A percentile compares a stretch with the other conserved stretches of the same genome.
phyloP scores from a whole-genome alignment of 2,888 invertebrate genomes.

The Choreutis nemorana region DNA sequence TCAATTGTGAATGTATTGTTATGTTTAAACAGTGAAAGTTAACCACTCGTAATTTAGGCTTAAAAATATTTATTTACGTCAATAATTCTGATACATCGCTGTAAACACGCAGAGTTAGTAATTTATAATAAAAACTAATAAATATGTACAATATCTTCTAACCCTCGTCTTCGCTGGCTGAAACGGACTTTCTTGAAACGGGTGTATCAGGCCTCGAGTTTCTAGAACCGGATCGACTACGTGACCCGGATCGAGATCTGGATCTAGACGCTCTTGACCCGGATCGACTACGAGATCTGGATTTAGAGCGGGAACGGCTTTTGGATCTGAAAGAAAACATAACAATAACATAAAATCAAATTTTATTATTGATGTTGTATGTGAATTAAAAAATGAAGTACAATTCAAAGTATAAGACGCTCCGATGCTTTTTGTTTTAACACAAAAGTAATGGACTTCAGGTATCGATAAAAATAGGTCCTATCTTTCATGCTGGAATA shows the following conservation, averaged over 20 bases:
- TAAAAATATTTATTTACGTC: not conserved
- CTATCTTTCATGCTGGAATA: too few species aligned
- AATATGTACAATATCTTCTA: constrained; percentile 23
- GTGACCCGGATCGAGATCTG: constrained; percentile 34
- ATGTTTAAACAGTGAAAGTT: not conserved
- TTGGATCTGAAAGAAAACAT: constrained; percentile 23
- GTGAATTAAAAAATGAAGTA: too few species aligned
- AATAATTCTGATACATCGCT: not conserved
- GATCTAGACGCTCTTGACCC: constrained; percentile 48
- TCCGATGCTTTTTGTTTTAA: too few species aligned
- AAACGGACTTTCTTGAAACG: constrained; percentile 67
- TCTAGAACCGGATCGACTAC: constrained; percentile 46
- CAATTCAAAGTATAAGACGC: too few species aligned
- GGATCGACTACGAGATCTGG: constrained; percentile 28
- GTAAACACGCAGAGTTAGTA: too few species aligned
- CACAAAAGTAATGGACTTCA: too few species aligned
- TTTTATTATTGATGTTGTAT: not conserved
- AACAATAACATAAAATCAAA: not conserved
- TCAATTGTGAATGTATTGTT: too few species aligned
- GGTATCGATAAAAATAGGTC: too few species aligned
- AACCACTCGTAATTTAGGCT: too few species aligned
- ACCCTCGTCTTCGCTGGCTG: constrained; percentile 65
- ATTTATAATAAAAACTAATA: constrained; percentile 1
- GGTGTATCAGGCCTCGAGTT: constrained; percentile 62
- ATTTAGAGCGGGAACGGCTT: constrained; percentile 18